Evolutionary conservation across 2,888 invertebrate genomes (phyloP).

Genomic region (Pammene aurita): DNA sequence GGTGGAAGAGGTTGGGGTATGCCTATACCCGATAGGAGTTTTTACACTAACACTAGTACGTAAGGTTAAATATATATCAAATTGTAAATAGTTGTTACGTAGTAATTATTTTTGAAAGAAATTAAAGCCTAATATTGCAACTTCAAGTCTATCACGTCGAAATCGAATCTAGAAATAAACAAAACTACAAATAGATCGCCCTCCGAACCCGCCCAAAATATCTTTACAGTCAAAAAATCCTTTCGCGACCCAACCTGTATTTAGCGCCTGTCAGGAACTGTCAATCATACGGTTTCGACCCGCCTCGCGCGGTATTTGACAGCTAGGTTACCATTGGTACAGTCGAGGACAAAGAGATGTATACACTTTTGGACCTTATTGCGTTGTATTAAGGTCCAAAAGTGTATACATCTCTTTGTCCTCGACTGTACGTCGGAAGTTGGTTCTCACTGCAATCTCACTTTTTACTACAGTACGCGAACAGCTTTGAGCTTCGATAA

Average conservation of each 20-base stretch:
- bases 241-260: constrained; percentile 80
- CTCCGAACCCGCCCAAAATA: constrained; percentile 45
- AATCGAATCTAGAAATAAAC: constrained; percentile 21
- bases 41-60: too few relatives aligned
- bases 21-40: too few relatives aligned
- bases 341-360: too few relatives aligned
- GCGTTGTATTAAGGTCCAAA: too few relatives aligned
- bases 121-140: neutral
- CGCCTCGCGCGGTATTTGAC: constrained; percentile 47
- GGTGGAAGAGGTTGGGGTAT: too few relatives aligned
- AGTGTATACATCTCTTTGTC: too few relatives aligned
- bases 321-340: constrained; percentile 46
- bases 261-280: constrained; percentile 77
- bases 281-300: constrained; percentile 68
- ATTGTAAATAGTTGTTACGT: too few relatives aligned
- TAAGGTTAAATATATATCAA: too few relatives aligned
- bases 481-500: neutral
- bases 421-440: neutral
- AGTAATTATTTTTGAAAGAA: too few relatives aligned
- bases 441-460: constrained; percentile 13
- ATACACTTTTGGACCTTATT: too few relatives aligned
- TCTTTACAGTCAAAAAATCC: constrained; percentile 52
- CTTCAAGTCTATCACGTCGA: neutral
- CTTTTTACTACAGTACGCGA: too few relatives aligned
- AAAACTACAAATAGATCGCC: constrained; percentile 47